Conservation (phyloP, 2,113 vertebrate genomes). For the Sceloporus undulatus region DNA sequence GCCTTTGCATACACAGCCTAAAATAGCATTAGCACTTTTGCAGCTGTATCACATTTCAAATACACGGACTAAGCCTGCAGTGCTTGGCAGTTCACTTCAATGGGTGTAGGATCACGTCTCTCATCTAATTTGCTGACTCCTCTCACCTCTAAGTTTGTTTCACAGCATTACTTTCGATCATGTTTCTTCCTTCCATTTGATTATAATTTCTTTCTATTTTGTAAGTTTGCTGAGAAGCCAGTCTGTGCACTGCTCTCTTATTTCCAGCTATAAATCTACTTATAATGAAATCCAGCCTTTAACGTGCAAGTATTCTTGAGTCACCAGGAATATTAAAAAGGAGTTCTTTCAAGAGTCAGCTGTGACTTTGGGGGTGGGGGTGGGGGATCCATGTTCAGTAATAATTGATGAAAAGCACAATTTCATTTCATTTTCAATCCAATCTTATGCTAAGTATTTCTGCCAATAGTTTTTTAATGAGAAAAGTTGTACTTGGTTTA, state of each 20-base stretch:
- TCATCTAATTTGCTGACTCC: constrained; percentile 38
- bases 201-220: background rate
- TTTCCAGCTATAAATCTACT: background rate
- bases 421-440: background rate
- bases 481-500: too few species aligned
- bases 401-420: background rate
- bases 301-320: too few species aligned
- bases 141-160: constrained; percentile 36
- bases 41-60: constrained; percentile 53
- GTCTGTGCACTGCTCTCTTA: background rate
- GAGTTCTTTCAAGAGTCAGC: background rate
- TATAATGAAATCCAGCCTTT: background rate
- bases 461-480: constrained; percentile 1
- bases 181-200: constrained; percentile 29
- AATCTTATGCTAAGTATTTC: background rate
- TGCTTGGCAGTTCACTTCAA: constrained; percentile 37
- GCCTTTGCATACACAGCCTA: constrained; percentile 35
- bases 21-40: constrained; percentile 53
- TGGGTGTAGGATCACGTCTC: constrained; percentile 31
- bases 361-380: too few species aligned
- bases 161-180: constrained; percentile 18
- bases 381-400: background rate
- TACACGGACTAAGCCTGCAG: constrained; percentile 41
- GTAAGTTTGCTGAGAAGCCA: background rate
- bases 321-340: too few species aligned